Conservation (phyloP, 2,113 vertebrate genomes). For the Aptenodytes forsteri region DNA sequence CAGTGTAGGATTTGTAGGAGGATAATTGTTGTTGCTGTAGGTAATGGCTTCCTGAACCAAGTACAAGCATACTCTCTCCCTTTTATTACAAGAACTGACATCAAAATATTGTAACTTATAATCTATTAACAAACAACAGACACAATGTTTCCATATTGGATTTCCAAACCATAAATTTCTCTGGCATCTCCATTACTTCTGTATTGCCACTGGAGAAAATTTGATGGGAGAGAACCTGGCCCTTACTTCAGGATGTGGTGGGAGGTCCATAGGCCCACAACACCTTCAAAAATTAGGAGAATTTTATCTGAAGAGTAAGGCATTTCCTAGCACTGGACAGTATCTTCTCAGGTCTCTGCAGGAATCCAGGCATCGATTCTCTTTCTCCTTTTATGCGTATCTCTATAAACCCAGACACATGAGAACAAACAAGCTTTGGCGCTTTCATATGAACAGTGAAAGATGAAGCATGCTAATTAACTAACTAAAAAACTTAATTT, state of each 20-base stretch:
- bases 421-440: not conserved
- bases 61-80: not conserved
- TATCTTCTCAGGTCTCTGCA: not conserved
- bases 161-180: not conserved
- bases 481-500: not conserved
- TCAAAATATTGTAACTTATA: not conserved
- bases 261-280: not conserved
- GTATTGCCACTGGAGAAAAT: not conserved
- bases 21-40: not conserved
- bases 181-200: not conserved
- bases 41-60: not conserved
- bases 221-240: not conserved
- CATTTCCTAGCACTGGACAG: not conserved
- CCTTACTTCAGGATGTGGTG: not conserved
- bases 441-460: not conserved
- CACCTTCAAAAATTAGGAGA: not conserved
- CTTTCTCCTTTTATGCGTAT: not conserved
- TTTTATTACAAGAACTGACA: not conserved
- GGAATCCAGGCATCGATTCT: not conserved
- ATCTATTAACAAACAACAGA: not conserved
- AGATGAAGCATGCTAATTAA: not conserved
- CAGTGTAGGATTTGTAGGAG: not conserved
- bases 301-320: not conserved
- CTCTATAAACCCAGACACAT: not conserved
- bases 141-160: not conserved